These are phyloP conservation scores for Crotophaga sulcirostris DNA, from an alignment of 2,113 vertebrate genomes.

Conservation along the genomic window DNA sequence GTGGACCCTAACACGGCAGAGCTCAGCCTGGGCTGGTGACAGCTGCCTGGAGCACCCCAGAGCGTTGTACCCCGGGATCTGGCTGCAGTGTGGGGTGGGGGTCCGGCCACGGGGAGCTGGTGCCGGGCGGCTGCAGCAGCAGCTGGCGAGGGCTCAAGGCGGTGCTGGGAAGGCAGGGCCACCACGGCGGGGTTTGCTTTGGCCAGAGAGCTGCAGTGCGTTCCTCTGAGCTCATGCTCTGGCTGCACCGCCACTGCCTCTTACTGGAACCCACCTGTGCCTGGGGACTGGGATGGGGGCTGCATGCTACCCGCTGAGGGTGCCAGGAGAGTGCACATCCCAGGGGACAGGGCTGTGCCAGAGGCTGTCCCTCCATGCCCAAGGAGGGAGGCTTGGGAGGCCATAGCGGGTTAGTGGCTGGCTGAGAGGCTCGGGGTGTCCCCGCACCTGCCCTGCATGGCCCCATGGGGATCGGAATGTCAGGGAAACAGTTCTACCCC, in stretches of 20 bases:
- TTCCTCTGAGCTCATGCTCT: conserved; percentile 42
- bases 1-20: accelerated
- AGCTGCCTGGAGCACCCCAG: neutral
- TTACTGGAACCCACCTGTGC: conserved; percentile 28
- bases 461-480: accelerated
- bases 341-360: neutral
- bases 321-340: accelerated
- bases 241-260: accelerated
- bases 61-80: accelerated
- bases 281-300: neutral
- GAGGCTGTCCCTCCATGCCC: neutral
- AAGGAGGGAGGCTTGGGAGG: neutral
- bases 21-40: neutral
- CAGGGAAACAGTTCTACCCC: accelerated
- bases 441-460: neutral
- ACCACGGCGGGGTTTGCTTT: neutral
- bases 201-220: neutral
- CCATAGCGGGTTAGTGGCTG: neutral
- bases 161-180: neutral
- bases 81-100: accelerated
- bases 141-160: neutral
- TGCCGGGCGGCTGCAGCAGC: accelerated
- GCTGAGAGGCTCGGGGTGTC: neutral
- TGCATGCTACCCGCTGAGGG: accelerated
- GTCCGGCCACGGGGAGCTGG: accelerated